Conservation (phyloP, 2,888 invertebrate genomes). For the Eristalinus aeneus region DNA sequence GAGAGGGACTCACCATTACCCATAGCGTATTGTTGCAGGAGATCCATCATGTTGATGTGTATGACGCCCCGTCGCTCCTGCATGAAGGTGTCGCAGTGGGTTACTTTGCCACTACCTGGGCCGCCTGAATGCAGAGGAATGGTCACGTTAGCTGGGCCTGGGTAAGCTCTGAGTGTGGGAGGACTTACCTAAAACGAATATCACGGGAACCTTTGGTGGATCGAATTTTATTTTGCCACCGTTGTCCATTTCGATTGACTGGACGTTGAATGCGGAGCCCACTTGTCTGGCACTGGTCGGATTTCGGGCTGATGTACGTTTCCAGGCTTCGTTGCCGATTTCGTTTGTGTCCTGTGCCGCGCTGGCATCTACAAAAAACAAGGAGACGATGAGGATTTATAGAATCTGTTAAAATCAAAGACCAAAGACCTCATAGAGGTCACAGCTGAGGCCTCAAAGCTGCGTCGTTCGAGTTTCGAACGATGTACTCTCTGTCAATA, state of each 20-base stretch:
- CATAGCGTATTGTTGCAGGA: constrained; percentile 93
- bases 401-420: background rate
- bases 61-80: constrained; percentile 91
- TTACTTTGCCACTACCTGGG: constrained; percentile 98
- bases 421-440: background rate
- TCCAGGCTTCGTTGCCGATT: constrained; percentile 81
- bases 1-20: constrained; percentile 86
- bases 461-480: background rate
- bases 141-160: background rate
- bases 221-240: constrained; percentile 91
- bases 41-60: constrained; percentile 95
- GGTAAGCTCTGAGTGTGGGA: background rate
- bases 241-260: constrained; percentile 88
- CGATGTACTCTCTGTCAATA: background rate
- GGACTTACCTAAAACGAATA: constrained; percentile 89
- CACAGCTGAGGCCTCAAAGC: background rate
- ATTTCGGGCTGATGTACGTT: constrained; percentile 76
- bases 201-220: constrained; percentile 92
- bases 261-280: constrained; percentile 83
- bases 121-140: constrained; percentile 84
- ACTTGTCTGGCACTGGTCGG: constrained; percentile 74
- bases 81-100: constrained; percentile 95
- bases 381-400: background rate
- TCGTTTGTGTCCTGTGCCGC: constrained; percentile 90
- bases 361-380: constrained; percentile 79